Evolutionary conservation across 2,113 vertebrate genomes (phyloP), one percentile per base, ranked within the genome.

Genomic region (Lagenorhynchus albirostris): DNA sequence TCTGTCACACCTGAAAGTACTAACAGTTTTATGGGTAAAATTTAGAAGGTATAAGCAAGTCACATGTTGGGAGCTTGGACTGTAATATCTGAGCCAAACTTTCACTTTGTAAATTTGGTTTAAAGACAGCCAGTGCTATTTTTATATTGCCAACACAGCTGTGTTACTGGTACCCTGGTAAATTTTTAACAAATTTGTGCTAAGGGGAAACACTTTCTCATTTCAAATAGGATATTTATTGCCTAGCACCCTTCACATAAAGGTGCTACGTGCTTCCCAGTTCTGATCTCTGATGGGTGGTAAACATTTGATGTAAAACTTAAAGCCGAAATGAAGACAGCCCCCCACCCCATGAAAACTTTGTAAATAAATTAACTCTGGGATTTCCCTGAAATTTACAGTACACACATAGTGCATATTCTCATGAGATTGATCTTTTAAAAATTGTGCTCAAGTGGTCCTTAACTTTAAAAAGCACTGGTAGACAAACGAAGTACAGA

Each of bases 61-160:
- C 50, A 74, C 50, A 25, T 50, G 70, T 67, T 80, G 21, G 65
- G 41, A 81, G 13, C 36, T 77, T 79, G 63, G 17, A n/a, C 36
- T 89, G 1, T 94, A 38, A 14, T 80, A 86, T 88, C 33, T 65
- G 73, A 95, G 74, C 93, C 55, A 82, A 62, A 73, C 82, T 80
- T n/a, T 77, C 38, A 82, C 79, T 87, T 85, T 89, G n/a, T 91
- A 91, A 89, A 79, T 95, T 90, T 91, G 53, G 21, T 89, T 92
- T 38, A 29, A 89, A 93, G 31, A 44, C 25, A 70, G 36, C 77
- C 47, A 91, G 31, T 79, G 60, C 33, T 89, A 4, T 44, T 96
- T 97, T 89, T 85, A 38, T 67, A 79, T 84, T 58, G 50, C 50
- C 36, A 36, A 14, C 47, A 60, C 20, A 70, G 29, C 65, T 95